These are phyloP conservation scores for Branchellion lobata DNA, from an alignment of 2,888 invertebrate genomes.

Conservation along the genomic window DNA sequence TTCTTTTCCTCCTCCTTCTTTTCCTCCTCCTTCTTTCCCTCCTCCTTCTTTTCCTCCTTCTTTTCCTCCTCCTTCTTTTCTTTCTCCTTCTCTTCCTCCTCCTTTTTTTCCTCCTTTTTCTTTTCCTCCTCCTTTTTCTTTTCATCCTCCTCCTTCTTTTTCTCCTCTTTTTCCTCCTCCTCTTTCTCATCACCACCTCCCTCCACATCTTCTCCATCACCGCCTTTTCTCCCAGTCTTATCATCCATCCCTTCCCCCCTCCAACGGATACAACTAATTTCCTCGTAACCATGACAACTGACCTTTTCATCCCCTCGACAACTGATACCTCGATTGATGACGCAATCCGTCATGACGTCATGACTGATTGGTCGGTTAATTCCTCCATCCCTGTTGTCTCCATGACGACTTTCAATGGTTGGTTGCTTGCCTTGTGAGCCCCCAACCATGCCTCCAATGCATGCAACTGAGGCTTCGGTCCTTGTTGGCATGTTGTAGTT, in stretches of 20 bases:
- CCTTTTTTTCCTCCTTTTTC: neutral
- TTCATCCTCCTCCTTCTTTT: neutral
- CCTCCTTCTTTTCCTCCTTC: neutral
- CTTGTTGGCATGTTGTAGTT: neutral
- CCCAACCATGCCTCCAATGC: too few species aligned
- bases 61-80: too few species aligned
- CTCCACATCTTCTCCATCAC: neutral
- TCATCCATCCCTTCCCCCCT: neutral
- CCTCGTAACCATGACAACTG: too few species aligned
- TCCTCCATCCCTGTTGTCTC: too few species aligned
- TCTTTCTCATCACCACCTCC: slow-evolving; percentile 8
- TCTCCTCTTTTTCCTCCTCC: slow-evolving; percentile 16
- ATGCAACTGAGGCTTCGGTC: too few species aligned
- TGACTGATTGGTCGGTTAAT: too few species aligned
- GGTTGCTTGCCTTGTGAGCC: too few species aligned
- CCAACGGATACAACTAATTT: neutral
- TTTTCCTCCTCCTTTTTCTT: neutral
- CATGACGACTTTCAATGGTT: too few species aligned
- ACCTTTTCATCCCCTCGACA: too few species aligned
- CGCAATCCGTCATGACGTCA: too few species aligned
- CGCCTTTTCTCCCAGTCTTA: neutral
- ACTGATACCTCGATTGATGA: too few species aligned
- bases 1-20: neutral
- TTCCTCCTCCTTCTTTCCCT: neutral
- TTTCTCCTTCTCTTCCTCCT: neutral